Conservation (phyloP, 2,888 invertebrate species). For the Dyspetes luteomarginatus region DNA sequence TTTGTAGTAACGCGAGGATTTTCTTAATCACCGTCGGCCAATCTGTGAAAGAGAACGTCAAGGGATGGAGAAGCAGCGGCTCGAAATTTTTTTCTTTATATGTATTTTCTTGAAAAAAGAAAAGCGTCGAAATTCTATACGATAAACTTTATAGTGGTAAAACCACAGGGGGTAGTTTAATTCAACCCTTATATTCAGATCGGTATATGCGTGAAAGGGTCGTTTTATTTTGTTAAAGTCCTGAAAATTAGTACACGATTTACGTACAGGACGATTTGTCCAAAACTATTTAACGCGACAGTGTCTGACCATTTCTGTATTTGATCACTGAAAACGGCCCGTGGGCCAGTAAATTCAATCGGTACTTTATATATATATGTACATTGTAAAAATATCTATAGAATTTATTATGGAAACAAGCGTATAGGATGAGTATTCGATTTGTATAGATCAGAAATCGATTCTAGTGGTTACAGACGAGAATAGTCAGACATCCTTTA, state of each 20-base stretch:
- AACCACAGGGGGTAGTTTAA: constrained; percentile 20
- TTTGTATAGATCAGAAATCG: neutral
- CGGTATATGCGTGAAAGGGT: neutral
- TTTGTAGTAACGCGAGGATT: constrained; percentile 46
- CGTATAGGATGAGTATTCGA: neutral
- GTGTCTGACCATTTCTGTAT: neutral
- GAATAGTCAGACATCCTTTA: neutral
- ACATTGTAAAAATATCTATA: neutral
- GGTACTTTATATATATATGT: neutral
- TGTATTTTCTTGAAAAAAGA: constrained; percentile 11
- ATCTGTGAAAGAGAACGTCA: constrained; percentile 48
- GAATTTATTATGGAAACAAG: neutral
- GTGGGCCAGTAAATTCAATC: neutral
- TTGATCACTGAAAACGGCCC: neutral
- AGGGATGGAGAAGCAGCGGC: constrained; percentile 20
- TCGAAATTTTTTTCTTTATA: constrained; percentile 1
- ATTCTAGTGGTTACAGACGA: neutral
- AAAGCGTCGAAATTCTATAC: constrained; percentile 20
- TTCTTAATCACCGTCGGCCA: constrained; percentile 65
- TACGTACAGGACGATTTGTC: neutral
- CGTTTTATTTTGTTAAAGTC: neutral
- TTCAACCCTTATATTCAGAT: constrained; percentile 6
- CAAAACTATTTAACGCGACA: neutral
- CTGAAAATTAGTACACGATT: neutral
- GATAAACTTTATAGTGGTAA: constrained; percentile 9